Evolutionary conservation across 2,113 vertebrate genomes (phyloP).

Genomic region (Procavia capensis): DNA sequence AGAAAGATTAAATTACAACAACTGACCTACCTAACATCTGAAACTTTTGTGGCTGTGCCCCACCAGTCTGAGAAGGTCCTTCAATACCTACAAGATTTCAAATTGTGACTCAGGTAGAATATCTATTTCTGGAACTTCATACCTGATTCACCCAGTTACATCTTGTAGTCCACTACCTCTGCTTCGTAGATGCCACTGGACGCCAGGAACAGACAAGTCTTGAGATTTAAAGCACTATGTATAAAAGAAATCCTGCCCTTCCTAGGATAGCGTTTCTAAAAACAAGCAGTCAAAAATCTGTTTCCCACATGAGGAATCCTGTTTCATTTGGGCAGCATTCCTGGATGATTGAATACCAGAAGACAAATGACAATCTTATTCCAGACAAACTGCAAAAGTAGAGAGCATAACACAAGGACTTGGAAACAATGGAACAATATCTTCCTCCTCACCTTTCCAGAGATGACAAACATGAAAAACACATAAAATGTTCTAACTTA

Average conservation of each 20-base stretch:
- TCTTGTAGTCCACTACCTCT: not conserved
- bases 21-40: not conserved
- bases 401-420: not conserved
- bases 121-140: not conserved
- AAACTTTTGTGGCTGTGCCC: not conserved
- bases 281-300: not conserved
- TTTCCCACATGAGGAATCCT: not conserved
- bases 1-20: constrained; percentile 10
- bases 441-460: not conserved
- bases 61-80: not conserved
- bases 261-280: not conserved
- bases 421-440: constrained; percentile 11
- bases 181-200: not conserved
- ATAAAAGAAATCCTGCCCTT: not conserved
- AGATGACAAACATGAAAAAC: constrained; percentile 35
- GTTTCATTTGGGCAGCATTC: not conserved
- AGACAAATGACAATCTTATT: not conserved
- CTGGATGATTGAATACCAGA: not conserved
- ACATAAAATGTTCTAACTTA: not conserved
- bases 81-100: not conserved
- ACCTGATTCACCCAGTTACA: not conserved
- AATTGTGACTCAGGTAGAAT: not conserved
- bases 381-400: not conserved
- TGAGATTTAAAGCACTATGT: not conserved
- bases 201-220: not conserved